Evolutionary conservation across 2,797 vertebrate genomes (phyloP), one percentile per base, ranked within the genome.

Genomic region (Trichosurus vulpecula): DNA sequence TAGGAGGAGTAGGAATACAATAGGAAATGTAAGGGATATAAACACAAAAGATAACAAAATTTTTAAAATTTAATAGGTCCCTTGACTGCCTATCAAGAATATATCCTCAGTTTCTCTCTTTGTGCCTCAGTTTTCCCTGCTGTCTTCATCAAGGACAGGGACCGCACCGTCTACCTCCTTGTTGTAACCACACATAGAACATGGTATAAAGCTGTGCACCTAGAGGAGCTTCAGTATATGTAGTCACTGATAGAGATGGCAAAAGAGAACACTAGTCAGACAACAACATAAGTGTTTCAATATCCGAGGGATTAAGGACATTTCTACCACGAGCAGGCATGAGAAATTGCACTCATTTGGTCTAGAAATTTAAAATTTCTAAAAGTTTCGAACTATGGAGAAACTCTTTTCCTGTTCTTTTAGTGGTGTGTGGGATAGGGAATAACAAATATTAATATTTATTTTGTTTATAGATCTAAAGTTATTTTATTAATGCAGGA

Each of bases 401-500:
- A 55, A 29, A 10, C 9, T 9, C 74, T 47, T 81, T 47, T 47
- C 74, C 41, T 81, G 3, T 41, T 47, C 81, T 74, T n/a, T 66
- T n/a, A 14, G 19, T 47, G 41, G 41, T 2, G 3, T 3, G 9
- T 22, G 41, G 8, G 1, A 13, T 4, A 19, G 66, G 19, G 14
- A 13, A n/a, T n/a, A n/a, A n/a, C n/a, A 95, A 96, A 91, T 3
- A 16, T 25, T 47, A 54, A 54, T 61, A 94, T 96, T 96, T 95
- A 95, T n/a, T 58, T 94, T 97, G 97, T 97, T 96, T 92, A 95
- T 97, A 97, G 97, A 96, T 97, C 96, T 95, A 97, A 98, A 96
- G 94, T 94, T 94, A 97, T 95, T 97, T 92, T 92, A 96, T 94
- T 94, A 74, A 30, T 96, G 96, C 94, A 96, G 96, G 96, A 95